phyloP scores from a whole-genome alignment of 1,140 invertebrate species.

The Brachionus sp. region DNA sequence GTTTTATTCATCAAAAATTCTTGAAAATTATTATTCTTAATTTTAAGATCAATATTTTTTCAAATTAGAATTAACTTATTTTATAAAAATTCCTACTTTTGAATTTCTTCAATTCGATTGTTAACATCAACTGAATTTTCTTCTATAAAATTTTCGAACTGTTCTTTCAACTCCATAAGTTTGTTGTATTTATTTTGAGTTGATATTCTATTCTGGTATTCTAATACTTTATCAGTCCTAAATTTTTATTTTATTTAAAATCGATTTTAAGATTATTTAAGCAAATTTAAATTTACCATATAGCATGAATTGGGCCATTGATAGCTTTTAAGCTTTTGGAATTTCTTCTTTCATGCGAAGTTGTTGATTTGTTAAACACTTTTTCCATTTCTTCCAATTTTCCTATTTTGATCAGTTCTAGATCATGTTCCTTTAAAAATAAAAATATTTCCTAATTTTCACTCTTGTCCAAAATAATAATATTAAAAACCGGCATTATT shows the following conservation, averaged over 20 bases:
- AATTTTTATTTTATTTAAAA: neutral
- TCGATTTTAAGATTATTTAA: neutral
- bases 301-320: slow-evolving; percentile 5
- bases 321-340: slow-evolving; percentile 27
- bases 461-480: neutral
- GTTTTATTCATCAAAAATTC: no score
- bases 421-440: neutral
- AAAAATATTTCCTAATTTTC: neutral
- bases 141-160: slow-evolving; percentile 12
- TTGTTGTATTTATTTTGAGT: neutral
- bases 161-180: neutral
- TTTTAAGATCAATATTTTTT: neutral
- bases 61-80: neutral
- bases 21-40: neutral
- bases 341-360: neutral
- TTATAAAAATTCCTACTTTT: neutral
- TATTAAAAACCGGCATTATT: neutral
- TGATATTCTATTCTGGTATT: neutral
- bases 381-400: slow-evolving; percentile 28
- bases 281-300: slow-evolving; percentile 5
- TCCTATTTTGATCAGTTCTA: slow-evolving; percentile 13
- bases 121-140: slow-evolving; percentile 4
- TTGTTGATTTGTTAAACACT: neutral
- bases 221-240: slow-evolving; percentile 18
- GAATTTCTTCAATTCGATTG: slow-evolving; percentile 6